Conservation (phyloP, 2,888 invertebrate genomes). For the Eucera pruinosa region DNA sequence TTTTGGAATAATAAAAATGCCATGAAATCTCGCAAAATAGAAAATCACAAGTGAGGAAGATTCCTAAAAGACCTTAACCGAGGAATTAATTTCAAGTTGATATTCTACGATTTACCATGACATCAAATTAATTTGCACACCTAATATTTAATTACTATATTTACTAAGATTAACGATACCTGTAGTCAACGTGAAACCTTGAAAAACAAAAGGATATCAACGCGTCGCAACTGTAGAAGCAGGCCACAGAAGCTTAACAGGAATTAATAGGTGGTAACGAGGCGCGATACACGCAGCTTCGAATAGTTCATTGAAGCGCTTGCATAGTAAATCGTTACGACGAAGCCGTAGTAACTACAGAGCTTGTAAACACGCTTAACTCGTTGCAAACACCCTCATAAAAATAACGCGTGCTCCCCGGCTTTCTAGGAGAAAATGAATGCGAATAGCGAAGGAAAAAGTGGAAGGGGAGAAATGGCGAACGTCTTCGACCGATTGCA, state of each 20-base stretch:
- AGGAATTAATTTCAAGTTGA: too few relatives aligned
- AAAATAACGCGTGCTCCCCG: not conserved
- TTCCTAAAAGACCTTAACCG: too few relatives aligned
- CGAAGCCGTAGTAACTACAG: slow-evolving; percentile 13
- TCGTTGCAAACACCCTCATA: slow-evolving; percentile 2
- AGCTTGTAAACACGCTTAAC: slow-evolving; percentile 28
- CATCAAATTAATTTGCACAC: too few relatives aligned
- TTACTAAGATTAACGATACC: too few relatives aligned
- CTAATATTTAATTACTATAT: too few relatives aligned
- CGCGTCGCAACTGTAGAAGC: not conserved
- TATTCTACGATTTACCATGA: too few relatives aligned
- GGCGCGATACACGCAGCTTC: not conserved
- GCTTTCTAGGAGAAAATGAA: not conserved
- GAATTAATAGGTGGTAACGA: slow-evolving; percentile 11
- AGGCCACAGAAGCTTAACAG: not conserved
- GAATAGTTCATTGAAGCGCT: slow-evolving; percentile 17
- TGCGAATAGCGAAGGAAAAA: not conserved
- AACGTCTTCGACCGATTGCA: not conserved
- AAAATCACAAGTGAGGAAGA: too few relatives aligned
- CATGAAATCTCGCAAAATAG: too few relatives aligned
- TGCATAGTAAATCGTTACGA: slow-evolving; percentile 11
- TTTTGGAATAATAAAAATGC: too few relatives aligned
- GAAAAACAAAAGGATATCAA: not conserved
- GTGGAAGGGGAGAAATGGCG: not conserved
- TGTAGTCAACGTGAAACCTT: too few relatives aligned